Evolutionary conservation across 2,888 invertebrate genomes (phyloP), one percentile per base, ranked within the genome.

Genomic region (Heliconius aoede): DNA sequence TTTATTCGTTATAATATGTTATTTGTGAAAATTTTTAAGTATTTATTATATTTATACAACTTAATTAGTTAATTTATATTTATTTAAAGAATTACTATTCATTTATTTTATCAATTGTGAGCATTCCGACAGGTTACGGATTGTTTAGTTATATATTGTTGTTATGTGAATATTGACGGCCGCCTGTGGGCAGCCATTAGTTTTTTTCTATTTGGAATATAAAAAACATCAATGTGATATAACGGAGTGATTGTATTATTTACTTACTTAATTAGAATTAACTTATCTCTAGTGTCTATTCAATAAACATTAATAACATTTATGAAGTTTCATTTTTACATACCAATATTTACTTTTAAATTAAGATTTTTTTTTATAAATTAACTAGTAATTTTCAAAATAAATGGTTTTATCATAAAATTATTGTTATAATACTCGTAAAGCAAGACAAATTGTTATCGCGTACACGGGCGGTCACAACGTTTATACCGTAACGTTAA

Each of bases 151-250:
- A 60, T 26, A 55, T 71, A 72, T 60, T 58, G 60, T 26, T 40
- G 60, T 72, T 60, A 36, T 72, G 60, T 72, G 21, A 32, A 60
- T 72, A 46, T n/a, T 68, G 7, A 60, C 40, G 24, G n/a, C 61
- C 60, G 68, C 61, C 28, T 71, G 26, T 64, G 71, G 62, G 55
- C 75, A 75, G 46, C 46, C 68, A 61, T 74, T 74, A 69, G 51
- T 74, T 69, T 81, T n/a, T 65, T 80, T 81, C 78, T 79, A 80
- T 82, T 82, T 80, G 77, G 73, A 76, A 82, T 51, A 58, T 76
- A 64, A 55, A 71, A 40, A 76, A 80, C 82, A 65, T 77, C 80
- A 84, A 82, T 84, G 84, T 84, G 83, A 84, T 85, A 83, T 79
- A 69, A 80, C 76, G 78, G 82, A 82, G 82, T 84, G 83, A 84